Base-by-base conservation (phyloP, 2,797 vertebrate genomes). In the Novumbra hubbsi region DNA sequence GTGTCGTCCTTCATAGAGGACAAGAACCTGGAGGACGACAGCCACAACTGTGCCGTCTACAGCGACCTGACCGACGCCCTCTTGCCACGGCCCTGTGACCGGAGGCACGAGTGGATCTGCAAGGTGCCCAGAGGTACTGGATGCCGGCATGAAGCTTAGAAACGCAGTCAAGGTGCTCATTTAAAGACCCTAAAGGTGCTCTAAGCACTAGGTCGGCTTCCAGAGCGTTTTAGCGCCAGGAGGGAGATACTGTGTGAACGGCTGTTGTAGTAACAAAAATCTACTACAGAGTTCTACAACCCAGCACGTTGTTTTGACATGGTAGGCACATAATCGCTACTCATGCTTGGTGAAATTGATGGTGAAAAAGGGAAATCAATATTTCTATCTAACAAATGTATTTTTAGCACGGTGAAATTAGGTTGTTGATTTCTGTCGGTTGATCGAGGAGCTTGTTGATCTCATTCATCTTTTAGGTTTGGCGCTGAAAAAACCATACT, bases 31-130 rank as follows among this genome's bases (percentile, higher is more conserved):
- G 94, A 94, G 88, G 94, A 95, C 48, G 94, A 96, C 81, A 83
- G 91, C 68, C 94, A 90, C 84, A 92, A 91, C 70, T 99, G 97
- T 71, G 96, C 94, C 6, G 93, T 90, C 7, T 98, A 95, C 92
- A 94, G 91, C 14, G 85, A 92, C 80, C 78, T 92, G 87, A 93
- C 91, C 80, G 92, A 92, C 83, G 81, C 88, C 0, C 73, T 99
- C 74, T 86, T 89, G 32, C 93, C 95, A 0, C 92, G 91, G 24
- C 89, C 89, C 21, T 99, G 98, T 78, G 91, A 88, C 68, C 84
- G 90, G 84, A 94, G 94, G 79, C 94, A 91, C 0, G 97, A 98
- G 90, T 99, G 98, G 98, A 95, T 99, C 88, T 99, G 97, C 91
- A 96, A 97, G 87, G 87, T 98, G 75, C 86, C 92, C 74, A 94